Conservation (phyloP, 2,797 vertebrate species). For the Hybognathus amarus region DNA sequence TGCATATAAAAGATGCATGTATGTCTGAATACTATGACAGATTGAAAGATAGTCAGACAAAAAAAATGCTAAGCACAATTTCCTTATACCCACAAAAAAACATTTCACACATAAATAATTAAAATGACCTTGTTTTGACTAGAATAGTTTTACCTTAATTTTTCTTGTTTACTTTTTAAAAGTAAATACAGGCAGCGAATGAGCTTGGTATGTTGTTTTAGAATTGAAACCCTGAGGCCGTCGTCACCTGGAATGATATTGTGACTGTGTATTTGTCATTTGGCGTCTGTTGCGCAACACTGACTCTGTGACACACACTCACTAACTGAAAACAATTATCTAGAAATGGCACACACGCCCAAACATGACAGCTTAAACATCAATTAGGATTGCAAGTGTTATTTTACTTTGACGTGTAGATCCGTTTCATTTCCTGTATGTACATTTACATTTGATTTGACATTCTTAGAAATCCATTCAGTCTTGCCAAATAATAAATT, state of each 20-base stretch:
- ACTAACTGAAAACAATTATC: slow-evolving; percentile 12
- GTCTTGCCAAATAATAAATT: background rate
- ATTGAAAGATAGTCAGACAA: background rate
- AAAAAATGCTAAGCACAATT: background rate
- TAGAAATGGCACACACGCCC: background rate
- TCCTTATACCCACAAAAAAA: background rate
- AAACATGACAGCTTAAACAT: background rate
- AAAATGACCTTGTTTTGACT: slow-evolving; percentile 9
- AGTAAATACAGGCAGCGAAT: background rate
- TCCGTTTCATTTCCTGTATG: background rate
- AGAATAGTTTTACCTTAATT: background rate
- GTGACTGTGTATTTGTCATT: background rate
- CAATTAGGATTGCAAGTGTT: slow-evolving; percentile 10
- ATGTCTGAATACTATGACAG: background rate
- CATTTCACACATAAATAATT: slow-evolving; percentile 15
- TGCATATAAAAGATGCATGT: background rate
- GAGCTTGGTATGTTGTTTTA: background rate
- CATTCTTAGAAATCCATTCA: background rate
- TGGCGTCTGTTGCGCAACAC: background rate
- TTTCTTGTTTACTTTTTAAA: background rate
- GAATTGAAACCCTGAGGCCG: background rate
- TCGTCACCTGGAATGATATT: background rate
- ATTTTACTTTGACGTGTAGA: background rate
- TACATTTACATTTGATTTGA: background rate
- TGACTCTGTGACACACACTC: background rate